phyloP scores from a whole-genome alignment of 2,113 vertebrate species.

The Dicaeum eximium region DNA sequence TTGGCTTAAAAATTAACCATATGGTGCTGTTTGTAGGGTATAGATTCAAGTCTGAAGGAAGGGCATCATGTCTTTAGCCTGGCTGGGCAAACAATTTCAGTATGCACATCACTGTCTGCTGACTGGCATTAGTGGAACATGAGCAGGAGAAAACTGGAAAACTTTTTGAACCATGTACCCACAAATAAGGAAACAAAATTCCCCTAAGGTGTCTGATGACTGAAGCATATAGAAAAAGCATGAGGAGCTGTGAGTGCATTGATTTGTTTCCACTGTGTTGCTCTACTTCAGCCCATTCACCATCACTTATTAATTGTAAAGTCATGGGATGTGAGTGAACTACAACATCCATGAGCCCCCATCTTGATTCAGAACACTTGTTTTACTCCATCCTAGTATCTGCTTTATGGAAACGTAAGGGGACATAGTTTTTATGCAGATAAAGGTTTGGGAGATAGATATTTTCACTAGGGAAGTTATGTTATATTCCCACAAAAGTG shows the following conservation, averaged over 20 bases:
- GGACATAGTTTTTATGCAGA: not conserved
- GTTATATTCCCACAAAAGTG: not conserved
- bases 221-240: not conserved
- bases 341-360: not conserved
- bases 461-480: not conserved
- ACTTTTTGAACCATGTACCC: not conserved
- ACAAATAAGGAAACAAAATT: not conserved
- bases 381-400: not conserved
- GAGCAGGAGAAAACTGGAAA: not conserved
- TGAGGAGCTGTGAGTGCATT: not conserved
- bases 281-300: not conserved
- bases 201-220: not conserved
- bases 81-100: slow-evolving; percentile 47
- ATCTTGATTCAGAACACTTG: not conserved
- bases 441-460: not conserved
- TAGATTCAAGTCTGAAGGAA: slow-evolving; percentile 63
- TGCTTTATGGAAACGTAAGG: not conserved
- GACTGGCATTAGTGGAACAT: not conserved
- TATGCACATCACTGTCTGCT: slow-evolving; percentile 50
- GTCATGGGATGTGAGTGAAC: not conserved
- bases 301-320: not conserved
- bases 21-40: slow-evolving; percentile 68
- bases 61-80: slow-evolving; percentile 64
- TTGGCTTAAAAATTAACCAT: slow-evolving; percentile 77
- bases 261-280: not conserved